Evolutionary conservation across 2,888 invertebrate genomes (phyloP).

Genomic region (Watsonalla cultraria): DNA sequence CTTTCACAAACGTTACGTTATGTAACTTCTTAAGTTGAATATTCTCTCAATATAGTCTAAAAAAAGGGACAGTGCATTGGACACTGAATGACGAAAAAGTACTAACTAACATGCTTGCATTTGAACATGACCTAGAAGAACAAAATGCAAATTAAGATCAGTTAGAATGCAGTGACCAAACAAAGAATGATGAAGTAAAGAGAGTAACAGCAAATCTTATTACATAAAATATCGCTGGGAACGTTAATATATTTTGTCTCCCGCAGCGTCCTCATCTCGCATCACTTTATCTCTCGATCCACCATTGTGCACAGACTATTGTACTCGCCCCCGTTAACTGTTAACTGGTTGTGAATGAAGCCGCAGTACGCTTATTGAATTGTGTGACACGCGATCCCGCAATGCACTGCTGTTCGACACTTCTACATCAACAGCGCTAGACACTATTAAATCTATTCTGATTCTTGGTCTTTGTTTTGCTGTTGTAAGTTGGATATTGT

Average conservation of each 20-base stretch:
- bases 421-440: background rate
- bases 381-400: slow-evolving; percentile 46
- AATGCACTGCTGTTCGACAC: slow-evolving; percentile 5
- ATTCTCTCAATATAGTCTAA: too few relatives aligned
- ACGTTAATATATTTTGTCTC: background rate
- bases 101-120: too few relatives aligned
- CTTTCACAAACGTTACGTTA: slow-evolving; percentile 10
- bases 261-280: background rate
- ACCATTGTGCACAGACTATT: slow-evolving; percentile 28
- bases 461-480: too few relatives aligned
- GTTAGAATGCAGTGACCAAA: too few relatives aligned
- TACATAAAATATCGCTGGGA: background rate
- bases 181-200: too few relatives aligned
- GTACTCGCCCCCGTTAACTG: slow-evolving; percentile 27
- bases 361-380: slow-evolving; percentile 45
- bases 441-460: background rate
- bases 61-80: too few relatives aligned
- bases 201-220: background rate
- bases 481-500: too few relatives aligned
- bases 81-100: too few relatives aligned
- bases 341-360: slow-evolving; percentile 43
- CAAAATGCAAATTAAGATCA: too few relatives aligned
- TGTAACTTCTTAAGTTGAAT: too few relatives aligned
- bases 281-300: slow-evolving; percentile 14
- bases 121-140: too few relatives aligned